phyloP scores from a whole-genome alignment of 1,140 invertebrate genomes.

The Camponotus floridanus region DNA sequence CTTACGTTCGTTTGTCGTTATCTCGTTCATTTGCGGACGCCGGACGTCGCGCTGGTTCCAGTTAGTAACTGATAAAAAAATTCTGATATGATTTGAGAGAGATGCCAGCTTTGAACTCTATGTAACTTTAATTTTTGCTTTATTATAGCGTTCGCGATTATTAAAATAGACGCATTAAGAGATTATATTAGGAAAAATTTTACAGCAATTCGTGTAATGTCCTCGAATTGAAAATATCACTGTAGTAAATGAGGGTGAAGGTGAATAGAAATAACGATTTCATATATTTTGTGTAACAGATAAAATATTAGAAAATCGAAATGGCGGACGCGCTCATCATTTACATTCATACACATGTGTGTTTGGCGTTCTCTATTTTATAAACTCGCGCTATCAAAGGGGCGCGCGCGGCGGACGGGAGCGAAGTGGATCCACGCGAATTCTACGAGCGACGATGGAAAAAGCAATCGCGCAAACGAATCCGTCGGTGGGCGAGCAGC shows the following conservation, averaged over 20 bases:
- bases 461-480: constrained; percentile 35
- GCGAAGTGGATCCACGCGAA: background rate
- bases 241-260: background rate
- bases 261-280: background rate
- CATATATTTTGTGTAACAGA: background rate
- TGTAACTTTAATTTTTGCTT: no score
- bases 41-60: background rate
- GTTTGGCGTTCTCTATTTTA: background rate
- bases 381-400: background rate
- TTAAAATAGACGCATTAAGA: constrained; percentile 7
- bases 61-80: no score
- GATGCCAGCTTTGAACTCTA: background rate
- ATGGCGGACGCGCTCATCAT: background rate
- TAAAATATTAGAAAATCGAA: constrained; percentile 2
- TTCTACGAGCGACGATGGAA: background rate
- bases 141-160: background rate
- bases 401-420: background rate
- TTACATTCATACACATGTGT: background rate
- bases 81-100: background rate
- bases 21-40: constrained; percentile 39
- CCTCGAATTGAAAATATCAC: constrained; percentile 5
- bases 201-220: constrained; percentile 5
- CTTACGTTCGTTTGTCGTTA: constrained; percentile 15
- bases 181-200: background rate
- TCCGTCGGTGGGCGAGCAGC: background rate